A percentile compares a stretch with the other conserved stretches of the same genome.
Evolutionary conservation across 2,113 vertebrate genomes (phyloP).

Genomic region (Scomber scombrus): DNA sequence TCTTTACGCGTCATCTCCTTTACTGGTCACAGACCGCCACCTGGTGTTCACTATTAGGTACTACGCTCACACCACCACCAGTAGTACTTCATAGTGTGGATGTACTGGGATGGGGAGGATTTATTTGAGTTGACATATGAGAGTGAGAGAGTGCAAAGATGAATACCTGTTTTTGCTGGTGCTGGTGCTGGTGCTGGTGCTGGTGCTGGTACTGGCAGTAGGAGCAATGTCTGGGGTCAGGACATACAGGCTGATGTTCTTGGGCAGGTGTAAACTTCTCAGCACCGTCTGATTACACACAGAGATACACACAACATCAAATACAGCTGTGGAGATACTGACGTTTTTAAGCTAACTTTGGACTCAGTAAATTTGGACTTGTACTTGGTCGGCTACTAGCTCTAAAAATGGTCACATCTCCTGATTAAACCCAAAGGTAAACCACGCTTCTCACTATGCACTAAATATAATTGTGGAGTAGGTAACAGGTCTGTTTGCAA

Average conservation of each 20-base stretch:
- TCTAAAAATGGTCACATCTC: background rate
- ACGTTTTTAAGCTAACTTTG: background rate
- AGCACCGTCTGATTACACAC: slow-evolving; percentile 89
- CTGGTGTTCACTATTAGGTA: slow-evolving; percentile 59
- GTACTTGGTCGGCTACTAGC: background rate
- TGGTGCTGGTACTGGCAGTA: slow-evolving; percentile 92
- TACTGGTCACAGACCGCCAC: slow-evolving; percentile 54
- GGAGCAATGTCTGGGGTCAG: slow-evolving; percentile 96
- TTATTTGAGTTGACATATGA: background rate
- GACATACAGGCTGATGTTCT: slow-evolving; percentile 99
- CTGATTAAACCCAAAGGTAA: too few species aligned
- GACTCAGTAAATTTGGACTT: background rate
- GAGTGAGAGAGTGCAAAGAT: background rate
- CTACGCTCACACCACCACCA: background rate
- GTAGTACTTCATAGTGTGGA: too few species aligned
- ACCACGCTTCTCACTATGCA: background rate
- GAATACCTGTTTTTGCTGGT: slow-evolving; percentile 93
- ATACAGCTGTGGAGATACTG: background rate
- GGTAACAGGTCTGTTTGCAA: too few species aligned
- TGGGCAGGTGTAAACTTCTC: slow-evolving; percentile 97
- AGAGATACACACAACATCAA: slow-evolving; percentile 21
- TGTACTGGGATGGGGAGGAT: background rate
- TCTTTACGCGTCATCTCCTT: background rate
- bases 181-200: slow-evolving; percentile 92
- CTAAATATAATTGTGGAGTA: too few species aligned